A percentile compares a stretch with the other conserved stretches of the same genome.
These are phyloP conservation scores for Argyresthia goedartella DNA, from an alignment of 2,888 invertebrate species.

Conservation along the genomic window DNA sequence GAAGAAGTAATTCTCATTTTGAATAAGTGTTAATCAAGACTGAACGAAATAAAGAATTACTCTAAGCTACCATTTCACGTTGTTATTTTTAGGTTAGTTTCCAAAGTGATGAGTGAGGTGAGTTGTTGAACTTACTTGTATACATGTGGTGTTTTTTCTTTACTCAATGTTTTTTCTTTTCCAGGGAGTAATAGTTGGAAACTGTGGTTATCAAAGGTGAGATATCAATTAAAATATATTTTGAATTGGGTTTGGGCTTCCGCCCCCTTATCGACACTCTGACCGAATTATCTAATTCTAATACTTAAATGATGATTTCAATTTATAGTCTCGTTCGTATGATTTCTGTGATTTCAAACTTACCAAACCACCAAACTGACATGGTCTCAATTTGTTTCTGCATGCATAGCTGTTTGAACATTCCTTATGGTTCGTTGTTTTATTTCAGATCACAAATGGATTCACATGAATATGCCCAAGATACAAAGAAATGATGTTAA, in stretches of 20 bases:
- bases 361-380: constrained; percentile 29
- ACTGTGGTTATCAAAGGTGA: no score
- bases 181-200: constrained; percentile 23
- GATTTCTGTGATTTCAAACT: constrained; percentile 38
- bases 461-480: no score
- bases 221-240: no score
- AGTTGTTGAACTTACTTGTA: constrained; percentile 35
- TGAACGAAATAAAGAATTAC: constrained; percentile 63
- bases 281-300: background rate
- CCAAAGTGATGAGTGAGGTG: constrained; percentile 28
- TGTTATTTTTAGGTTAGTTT: constrained; percentile 9
- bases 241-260: no score
- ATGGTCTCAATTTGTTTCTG: background rate
- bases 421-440: no score
- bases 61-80: constrained; percentile 35
- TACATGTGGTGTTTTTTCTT: constrained; percentile 45
- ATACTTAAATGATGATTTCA: constrained; percentile 39
- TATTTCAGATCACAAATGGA: no score
- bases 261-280: no score
- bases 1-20: constrained; percentile 66
- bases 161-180: constrained; percentile 55
- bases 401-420: no score
- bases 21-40: constrained; percentile 37
- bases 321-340: constrained; percentile 53
- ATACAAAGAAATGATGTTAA: no score